Conservation (phyloP, 2,113 vertebrate species). For the Ellobius talpinus region DNA sequence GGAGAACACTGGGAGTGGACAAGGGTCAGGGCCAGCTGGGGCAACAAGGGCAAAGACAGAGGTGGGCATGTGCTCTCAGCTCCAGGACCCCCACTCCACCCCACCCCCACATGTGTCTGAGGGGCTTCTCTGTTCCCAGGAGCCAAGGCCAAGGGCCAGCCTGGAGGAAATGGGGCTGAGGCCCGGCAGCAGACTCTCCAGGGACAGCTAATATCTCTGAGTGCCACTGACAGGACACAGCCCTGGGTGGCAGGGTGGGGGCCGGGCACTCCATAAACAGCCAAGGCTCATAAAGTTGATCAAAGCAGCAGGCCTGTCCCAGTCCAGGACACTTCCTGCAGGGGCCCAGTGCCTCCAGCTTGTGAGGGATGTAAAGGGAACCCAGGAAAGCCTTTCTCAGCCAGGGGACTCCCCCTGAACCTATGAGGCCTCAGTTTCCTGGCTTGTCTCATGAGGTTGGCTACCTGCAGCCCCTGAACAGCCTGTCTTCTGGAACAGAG, state of each 20-base stretch:
- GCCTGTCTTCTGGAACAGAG: neutral
- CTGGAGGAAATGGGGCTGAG: conserved; percentile 59
- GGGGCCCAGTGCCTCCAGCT: neutral
- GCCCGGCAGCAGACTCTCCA: conserved; percentile 59
- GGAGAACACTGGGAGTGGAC: neutral
- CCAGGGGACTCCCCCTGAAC: neutral
- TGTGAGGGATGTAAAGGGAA: neutral
- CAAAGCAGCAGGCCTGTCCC: conserved; percentile 86
- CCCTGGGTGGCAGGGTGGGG: conserved; percentile 87
- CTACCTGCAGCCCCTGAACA: neutral
- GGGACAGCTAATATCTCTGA: conserved; percentile 85
- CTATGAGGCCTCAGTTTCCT: neutral
- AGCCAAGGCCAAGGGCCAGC: conserved; percentile 60
- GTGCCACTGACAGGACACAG: conserved; percentile 89
- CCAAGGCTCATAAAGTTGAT: conserved; percentile 88
- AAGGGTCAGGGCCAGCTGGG: neutral
- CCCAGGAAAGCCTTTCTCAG: neutral
- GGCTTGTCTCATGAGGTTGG: neutral
- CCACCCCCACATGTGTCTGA: neutral
- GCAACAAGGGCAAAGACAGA: neutral
- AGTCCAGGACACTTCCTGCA: conserved; percentile 84
- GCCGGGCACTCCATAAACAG: conserved; percentile 86
- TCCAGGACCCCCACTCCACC: neutral
- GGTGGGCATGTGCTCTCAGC: neutral
- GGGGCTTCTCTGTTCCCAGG: conserved; percentile 41